Evolutionary conservation across 2,888 invertebrate genomes (phyloP).

Genomic region (Dynastes tityus): DNA sequence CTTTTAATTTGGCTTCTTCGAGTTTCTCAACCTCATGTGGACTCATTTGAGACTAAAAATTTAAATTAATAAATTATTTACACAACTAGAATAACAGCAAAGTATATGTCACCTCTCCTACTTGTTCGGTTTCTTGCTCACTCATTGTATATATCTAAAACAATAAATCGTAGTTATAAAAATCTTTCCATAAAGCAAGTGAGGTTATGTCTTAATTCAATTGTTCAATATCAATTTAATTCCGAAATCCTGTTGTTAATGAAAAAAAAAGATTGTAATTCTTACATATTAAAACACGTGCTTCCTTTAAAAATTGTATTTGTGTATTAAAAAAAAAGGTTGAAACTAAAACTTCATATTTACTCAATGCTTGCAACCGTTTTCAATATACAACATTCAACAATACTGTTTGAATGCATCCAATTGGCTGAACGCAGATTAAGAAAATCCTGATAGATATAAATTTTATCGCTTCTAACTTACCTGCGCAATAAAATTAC

Average conservation of each 20-base stretch:
- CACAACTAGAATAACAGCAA: neutral
- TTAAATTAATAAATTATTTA: neutral
- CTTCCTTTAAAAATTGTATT: neutral
- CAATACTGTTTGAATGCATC: neutral
- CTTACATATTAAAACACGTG: conserved; percentile 6
- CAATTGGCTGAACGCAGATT: neutral
- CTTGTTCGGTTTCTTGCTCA: conserved; percentile 53
- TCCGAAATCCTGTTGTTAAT: neutral
- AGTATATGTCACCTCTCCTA: conserved; percentile 46
- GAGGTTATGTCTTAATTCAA: conserved; percentile 36
- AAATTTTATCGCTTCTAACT: neutral
- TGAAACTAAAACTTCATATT: neutral
- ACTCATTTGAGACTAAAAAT: conserved; percentile 65
- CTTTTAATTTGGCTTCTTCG: conserved; percentile 94
- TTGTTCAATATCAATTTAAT: too few species aligned
- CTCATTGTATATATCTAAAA: conserved; percentile 52
- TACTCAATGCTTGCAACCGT: neutral
- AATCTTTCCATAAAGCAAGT: conserved; percentile 13
- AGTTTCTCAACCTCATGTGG: conserved; percentile 86
- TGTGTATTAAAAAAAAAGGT: neutral
- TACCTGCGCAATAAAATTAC: neutral
- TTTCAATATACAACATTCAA: neutral
- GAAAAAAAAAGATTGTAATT: neutral
- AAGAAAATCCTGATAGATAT: too few species aligned
- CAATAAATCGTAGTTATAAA: neutral